Percentiles rank a stretch among this genome's conserved stretches.
phyloP scores from a whole-genome alignment of 2,113 vertebrate genomes.

The Rhinopomastus cyanomelas region DNA sequence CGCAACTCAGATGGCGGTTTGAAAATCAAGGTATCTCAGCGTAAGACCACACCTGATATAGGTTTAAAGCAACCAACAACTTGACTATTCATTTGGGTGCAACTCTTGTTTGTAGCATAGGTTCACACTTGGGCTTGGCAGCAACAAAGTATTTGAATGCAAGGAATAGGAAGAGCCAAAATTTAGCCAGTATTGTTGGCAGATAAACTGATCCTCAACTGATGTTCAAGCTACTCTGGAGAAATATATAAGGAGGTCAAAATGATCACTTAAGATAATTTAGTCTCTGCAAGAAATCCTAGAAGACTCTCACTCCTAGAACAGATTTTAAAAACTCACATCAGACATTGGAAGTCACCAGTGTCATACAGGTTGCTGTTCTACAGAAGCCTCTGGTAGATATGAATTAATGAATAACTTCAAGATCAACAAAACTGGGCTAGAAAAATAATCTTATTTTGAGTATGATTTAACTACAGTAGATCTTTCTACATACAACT shows the following conservation, averaged over 20 bases:
- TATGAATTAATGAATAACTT: not conserved
- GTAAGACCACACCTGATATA: not conserved
- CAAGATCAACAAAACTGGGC: not conserved
- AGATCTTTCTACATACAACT: not conserved
- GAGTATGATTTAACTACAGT: not conserved
- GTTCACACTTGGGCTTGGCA: not conserved
- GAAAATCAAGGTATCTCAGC: not conserved
- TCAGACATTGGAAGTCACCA: not conserved
- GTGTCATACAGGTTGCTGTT: not conserved
- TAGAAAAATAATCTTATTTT: not conserved
- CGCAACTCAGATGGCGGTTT: not conserved
- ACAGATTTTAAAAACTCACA: not conserved
- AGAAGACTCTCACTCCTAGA: not conserved
- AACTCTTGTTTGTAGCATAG: not conserved
- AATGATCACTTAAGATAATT: not conserved
- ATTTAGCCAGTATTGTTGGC: not conserved
- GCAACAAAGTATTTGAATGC: not conserved
- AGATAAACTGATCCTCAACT: not conserved
- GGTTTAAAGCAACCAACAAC: not conserved
- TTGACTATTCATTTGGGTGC: not conserved
- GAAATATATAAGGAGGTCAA: not conserved
- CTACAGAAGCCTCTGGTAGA: not conserved
- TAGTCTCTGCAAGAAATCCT: not conserved
- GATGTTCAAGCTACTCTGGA: not conserved
- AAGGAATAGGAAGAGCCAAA: not conserved